phyloP scores from a whole-genome alignment of 1,140 invertebrate genomes.

The Nixonia krombeini region DNA sequence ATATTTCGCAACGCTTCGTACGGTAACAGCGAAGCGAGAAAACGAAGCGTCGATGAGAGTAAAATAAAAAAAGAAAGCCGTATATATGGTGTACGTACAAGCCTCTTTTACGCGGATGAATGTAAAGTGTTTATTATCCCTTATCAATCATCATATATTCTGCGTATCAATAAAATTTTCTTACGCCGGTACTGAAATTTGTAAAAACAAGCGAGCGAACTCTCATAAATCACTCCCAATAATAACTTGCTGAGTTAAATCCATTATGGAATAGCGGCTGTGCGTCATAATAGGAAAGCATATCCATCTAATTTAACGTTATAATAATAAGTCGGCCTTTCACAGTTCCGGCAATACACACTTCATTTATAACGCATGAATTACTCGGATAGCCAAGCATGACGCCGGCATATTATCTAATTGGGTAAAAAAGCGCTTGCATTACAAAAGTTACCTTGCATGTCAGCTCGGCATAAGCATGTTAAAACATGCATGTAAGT shows the following conservation, averaged over 20 bases:
- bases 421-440: constrained; percentile 20
- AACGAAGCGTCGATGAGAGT: no score
- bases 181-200: neutral
- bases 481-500: constrained; percentile 18
- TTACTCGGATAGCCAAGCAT: constrained; percentile 1
- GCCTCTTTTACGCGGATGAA: neutral
- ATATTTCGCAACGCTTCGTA: no score
- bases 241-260: constrained; percentile 4
- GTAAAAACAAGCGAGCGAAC: neutral
- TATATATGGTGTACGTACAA: no score
- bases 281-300: constrained; percentile 8
- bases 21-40: no score
- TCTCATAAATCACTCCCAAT: constrained; percentile 14
- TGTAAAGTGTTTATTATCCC: neutral
- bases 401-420: constrained; percentile 16
- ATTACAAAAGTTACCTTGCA: constrained; percentile 17
- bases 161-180: constrained; percentile 2
- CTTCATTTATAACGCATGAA: constrained; percentile 12
- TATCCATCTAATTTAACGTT: constrained; percentile 1
- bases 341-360: neutral
- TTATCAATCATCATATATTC: constrained; percentile 7
- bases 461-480: constrained; percentile 18
- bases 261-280: constrained; percentile 1
- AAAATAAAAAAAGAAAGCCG: no score
- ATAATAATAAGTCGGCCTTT: neutral